Evolutionary conservation across 2,888 invertebrate species (phyloP), one percentile per base, ranked within the genome.

Genomic region (Arge pagana): DNA sequence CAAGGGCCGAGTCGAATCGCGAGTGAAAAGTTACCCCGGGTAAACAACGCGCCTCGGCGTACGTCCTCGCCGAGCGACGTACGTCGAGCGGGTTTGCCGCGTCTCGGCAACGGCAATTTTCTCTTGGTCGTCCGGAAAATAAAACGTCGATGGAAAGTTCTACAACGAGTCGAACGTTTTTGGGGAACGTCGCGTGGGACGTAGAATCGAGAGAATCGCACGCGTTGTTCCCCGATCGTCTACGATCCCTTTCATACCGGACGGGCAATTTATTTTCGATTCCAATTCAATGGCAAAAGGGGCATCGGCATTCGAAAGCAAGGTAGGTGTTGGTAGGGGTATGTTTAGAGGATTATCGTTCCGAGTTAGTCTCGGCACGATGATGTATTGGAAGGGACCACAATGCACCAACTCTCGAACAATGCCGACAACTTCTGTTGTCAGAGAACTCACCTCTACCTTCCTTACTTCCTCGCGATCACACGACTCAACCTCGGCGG

Each of bases 11-110:
- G 40, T 24, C 26, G 62, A 67, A 68, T 69, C 67, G 67, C 67
- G 60, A 61, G 55, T 57, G 62, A 58, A 61, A 70, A 70, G 64
- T 70, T 71, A 61, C 64, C 64, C 63, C 57, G 61, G 66, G 71
- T 68, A 71, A 71, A 71, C 69, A 71, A 68, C 67, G 64, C 64
- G 43, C 13, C 33, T 33, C 43, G 21, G 13, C 7, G n/a, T 45
- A 45, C 43, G 33, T 33, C 33, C 11, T 45, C 33, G 31, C 10
- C 30, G 33, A 31, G 33, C 31, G 33, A 45, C 23, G 11, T 15
- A 23, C 23, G n/a, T 31, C 7, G 6, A 31, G 1, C 6, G n/a
- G n/a, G n/a, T n/a, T n/a, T n/a, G n/a, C n/a, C n/a, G n/a, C n/a
- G n/a, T n/a, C n/a, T n/a, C n/a, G n/a, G n/a, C n/a, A n/a, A n/a